Percentiles rank a stretch among this genome's conserved stretches.
Evolutionary conservation across 1,140 invertebrate genomes (phyloP).

Genomic region (Asbolus verrucosus): DNA sequence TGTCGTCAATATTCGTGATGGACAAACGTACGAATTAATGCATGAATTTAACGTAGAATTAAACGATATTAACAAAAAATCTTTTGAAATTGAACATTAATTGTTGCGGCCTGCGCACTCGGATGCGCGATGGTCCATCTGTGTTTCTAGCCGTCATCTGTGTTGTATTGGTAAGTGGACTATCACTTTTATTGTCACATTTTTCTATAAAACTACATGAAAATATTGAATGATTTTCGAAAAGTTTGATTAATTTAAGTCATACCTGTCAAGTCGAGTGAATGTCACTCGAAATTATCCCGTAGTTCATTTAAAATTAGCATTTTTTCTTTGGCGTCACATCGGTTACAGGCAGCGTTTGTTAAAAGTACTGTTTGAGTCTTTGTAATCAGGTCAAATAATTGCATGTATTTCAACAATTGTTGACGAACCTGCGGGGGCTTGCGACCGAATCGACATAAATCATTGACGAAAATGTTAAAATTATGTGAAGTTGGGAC

Average conservation of each 20-base stretch:
- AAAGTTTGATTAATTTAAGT: conserved; percentile 44
- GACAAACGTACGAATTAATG: not conserved
- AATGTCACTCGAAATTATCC: conserved; percentile 59
- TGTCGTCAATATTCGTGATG: not conserved
- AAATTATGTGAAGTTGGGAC: not conserved
- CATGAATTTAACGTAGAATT: not conserved
- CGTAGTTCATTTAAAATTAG: conserved; percentile 62
- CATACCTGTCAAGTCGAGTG: conserved; percentile 46
- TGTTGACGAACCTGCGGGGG: not conserved
- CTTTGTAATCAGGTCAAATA: conserved; percentile 32
- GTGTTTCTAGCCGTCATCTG: conserved; percentile 62
- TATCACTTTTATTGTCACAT: conserved; percentile 52
- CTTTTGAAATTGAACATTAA: conserved; percentile 11
- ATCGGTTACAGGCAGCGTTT: conserved; percentile 41
- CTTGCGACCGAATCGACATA: not conserved
- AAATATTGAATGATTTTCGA: conserved; percentile 55
- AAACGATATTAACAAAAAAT: conserved; percentile 10
- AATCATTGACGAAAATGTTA: not conserved
- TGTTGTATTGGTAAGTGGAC: conserved; percentile 62
- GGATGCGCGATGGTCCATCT: conserved; percentile 52
- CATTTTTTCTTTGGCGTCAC: conserved; percentile 59
- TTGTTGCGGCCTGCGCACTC: conserved; percentile 47
- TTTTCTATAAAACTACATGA: conserved; percentile 57
- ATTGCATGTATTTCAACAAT: conserved; percentile 8
- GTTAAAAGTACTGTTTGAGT: conserved; percentile 16